These are phyloP conservation scores for Ovis canadensis DNA, from an alignment of 2,113 vertebrate genomes.

Conservation along the genomic window DNA sequence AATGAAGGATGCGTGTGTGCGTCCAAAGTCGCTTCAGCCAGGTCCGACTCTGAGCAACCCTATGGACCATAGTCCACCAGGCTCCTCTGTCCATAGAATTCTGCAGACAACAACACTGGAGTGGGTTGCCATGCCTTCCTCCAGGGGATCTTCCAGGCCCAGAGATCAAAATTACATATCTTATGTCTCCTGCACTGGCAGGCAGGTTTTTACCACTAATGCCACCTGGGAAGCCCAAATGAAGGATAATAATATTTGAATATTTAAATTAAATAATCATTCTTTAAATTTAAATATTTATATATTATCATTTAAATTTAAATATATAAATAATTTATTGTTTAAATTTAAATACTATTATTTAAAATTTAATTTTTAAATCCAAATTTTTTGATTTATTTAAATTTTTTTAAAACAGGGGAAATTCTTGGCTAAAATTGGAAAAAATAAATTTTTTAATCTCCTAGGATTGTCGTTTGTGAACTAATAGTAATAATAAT, in stretches of 20 bases:
- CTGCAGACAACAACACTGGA: not conserved
- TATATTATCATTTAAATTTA: not conserved
- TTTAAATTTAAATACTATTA: not conserved
- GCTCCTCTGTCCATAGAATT: not conserved
- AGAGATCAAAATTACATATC: not conserved
- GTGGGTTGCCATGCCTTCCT: not conserved
- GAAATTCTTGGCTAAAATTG: not conserved
- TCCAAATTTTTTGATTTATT: not conserved
- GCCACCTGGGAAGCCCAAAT: not conserved
- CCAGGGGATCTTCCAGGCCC: not conserved
- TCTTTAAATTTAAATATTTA: not conserved
- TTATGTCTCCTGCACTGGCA: not conserved
- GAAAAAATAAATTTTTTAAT: not conserved
- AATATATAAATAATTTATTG: not conserved
- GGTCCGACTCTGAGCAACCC: not conserved
- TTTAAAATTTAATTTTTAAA: not conserved
- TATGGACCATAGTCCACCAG: not conserved
- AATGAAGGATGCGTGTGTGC: not conserved
- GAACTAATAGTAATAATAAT: not conserved
- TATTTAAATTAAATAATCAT: not conserved
- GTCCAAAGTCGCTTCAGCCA: fast-evolving
- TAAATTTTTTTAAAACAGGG: not conserved
- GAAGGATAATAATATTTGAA: not conserved
- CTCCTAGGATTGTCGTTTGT: not conserved
- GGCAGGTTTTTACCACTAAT: not conserved